Conservation (phyloP, 1,140 invertebrate genomes). For the Drosophila auraria region DNA sequence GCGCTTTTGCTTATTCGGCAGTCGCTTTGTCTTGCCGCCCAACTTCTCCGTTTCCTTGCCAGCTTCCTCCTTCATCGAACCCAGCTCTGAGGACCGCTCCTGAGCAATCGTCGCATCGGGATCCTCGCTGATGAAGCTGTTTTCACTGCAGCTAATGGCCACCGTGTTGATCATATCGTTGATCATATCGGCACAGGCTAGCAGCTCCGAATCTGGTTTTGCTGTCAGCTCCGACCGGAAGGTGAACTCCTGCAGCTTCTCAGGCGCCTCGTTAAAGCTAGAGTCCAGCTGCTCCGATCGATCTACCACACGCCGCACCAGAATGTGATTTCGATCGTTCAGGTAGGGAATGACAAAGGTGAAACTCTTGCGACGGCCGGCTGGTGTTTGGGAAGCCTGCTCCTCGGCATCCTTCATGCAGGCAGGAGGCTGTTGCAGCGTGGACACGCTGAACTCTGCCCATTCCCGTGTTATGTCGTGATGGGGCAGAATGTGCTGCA, state of each 20-base stretch:
- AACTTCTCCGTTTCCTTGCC: conserved; percentile 28
- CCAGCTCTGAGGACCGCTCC: neutral
- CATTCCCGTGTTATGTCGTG: conserved; percentile 80
- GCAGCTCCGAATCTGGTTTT: conserved; percentile 15
- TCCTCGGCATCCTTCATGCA: conserved; percentile 59
- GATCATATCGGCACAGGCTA: conserved; percentile 73
- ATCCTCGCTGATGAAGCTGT: conserved; percentile 73
- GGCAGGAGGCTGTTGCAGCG: conserved; percentile 52
- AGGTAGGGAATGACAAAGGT: conserved; percentile 80
- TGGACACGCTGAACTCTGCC: conserved; percentile 84
- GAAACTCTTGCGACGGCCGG: conserved; percentile 61
- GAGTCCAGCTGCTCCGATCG: conserved; percentile 73
- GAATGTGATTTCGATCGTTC: conserved; percentile 79
- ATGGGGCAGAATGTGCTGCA: conserved; percentile 78
- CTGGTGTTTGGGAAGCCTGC: conserved; percentile 43
- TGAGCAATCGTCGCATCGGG: conserved; percentile 29
- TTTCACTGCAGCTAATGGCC: conserved; percentile 83
- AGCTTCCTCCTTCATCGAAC: conserved; percentile 34
- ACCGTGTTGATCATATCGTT: conserved; percentile 82
- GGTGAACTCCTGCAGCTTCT: conserved; percentile 42
- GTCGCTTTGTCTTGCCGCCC: conserved; percentile 26
- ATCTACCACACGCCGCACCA: conserved; percentile 78
- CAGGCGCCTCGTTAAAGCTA: conserved; percentile 51
- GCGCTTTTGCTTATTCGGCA: conserved; percentile 65
- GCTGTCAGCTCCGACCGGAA: conserved; percentile 34